Conservation (phyloP, 2,113 vertebrate species). For the Grammomys dolichurus region DNA sequence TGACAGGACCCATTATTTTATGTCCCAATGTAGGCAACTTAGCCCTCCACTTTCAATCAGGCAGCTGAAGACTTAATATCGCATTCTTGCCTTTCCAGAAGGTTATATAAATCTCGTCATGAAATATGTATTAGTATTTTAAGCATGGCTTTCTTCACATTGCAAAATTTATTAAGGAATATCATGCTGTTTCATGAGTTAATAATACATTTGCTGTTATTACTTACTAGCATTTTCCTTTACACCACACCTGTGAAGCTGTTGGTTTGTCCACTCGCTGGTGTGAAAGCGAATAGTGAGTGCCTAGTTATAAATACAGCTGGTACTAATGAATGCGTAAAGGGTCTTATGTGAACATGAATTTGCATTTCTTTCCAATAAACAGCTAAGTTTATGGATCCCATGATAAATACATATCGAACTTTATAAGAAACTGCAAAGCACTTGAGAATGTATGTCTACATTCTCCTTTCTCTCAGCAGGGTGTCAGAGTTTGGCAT, state of each 20-base stretch:
- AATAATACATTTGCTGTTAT: not conserved
- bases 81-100: not conserved
- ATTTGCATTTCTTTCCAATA: not conserved
- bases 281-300: not conserved
- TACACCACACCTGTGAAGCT: not conserved
- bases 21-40: not conserved
- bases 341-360: not conserved
- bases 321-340: not conserved
- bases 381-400: not conserved
- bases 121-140: not conserved
- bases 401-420: not conserved
- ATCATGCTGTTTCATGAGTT: not conserved
- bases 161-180: conserved; percentile 4
- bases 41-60: not conserved
- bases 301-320: not conserved
- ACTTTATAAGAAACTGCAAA: not conserved
- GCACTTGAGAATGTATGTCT: not conserved
- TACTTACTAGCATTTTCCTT: not conserved
- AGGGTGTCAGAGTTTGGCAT: not conserved
- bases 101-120: not conserved
- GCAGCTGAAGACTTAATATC: not conserved
- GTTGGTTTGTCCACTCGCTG: not conserved
- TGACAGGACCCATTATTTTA: not conserved
- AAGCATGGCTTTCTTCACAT: not conserved
- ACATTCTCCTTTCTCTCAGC: not conserved